These are phyloP conservation scores for Melinopterus prodromus DNA, from an alignment of 2,888 invertebrate genomes.

Conservation along the genomic window DNA sequence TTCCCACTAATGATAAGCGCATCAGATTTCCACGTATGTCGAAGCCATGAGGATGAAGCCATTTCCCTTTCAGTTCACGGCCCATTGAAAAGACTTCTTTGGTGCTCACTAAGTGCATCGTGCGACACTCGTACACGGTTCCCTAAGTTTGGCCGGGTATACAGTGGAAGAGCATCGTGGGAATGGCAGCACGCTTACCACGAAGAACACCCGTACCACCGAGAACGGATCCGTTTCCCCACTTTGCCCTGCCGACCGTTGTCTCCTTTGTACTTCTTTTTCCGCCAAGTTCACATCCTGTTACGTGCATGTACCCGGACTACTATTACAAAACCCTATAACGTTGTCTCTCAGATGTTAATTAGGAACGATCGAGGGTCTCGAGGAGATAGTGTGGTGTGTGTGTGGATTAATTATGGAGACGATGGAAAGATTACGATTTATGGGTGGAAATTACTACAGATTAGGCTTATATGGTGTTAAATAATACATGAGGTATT, in stretches of 20 bases:
- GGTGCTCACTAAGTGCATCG: background rate
- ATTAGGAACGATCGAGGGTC: background rate
- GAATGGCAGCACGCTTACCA: background rate
- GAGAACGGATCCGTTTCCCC: background rate
- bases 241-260: too few relatives aligned
- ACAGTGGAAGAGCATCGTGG: background rate
- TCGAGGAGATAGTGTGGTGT: background rate
- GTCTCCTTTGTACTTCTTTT: background rate
- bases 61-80: background rate
- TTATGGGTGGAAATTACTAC: background rate
- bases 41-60: background rate
- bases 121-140: background rate
- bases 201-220: background rate
- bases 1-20: background rate
- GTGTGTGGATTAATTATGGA: background rate
- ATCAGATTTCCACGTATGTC: constrained; percentile 4
- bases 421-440: background rate
- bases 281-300: constrained; percentile 4
- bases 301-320: background rate
- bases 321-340: constrained; percentile 4
- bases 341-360: background rate
- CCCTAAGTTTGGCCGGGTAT: background rate
- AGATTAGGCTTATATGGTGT: background rate
- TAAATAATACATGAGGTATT: background rate
- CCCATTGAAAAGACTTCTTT: background rate